A percentile compares a stretch with the other conserved stretches of the same genome.
phyloP scores from a whole-genome alignment of 2,113 vertebrate species.

The Oryzias javanicus region DNA sequence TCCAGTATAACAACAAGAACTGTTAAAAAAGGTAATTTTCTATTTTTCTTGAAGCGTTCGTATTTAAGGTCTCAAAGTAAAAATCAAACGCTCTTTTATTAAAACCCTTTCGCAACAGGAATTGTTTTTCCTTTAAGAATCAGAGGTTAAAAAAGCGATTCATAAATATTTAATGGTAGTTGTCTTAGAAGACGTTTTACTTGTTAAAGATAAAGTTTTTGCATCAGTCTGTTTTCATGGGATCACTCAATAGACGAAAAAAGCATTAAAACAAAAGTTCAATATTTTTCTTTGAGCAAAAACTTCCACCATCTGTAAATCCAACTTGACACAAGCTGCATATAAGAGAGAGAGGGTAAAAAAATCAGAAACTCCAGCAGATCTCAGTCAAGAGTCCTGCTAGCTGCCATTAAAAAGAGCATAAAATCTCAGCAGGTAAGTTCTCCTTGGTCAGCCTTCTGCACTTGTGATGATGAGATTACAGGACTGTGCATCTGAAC shows the following conservation, averaged over 20 bases:
- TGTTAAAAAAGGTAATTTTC: too few relatives aligned
- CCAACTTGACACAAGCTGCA: neutral
- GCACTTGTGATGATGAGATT: constrained; percentile 17
- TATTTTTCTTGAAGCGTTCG: too few relatives aligned
- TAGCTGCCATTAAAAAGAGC: constrained; percentile 10
- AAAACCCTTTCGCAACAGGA: too few relatives aligned
- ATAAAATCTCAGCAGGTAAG: constrained; percentile 19
- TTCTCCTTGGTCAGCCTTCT: constrained; percentile 20
- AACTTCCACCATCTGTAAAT: neutral
- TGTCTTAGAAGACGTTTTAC: too few relatives aligned
- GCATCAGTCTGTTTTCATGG: neutral
- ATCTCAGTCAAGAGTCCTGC: neutral
- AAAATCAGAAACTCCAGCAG: constrained; percentile 7
- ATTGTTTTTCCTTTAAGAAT: too few relatives aligned
- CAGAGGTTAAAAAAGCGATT: too few relatives aligned
- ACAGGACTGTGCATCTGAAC: constrained; percentile 37
- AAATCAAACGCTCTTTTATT: too few relatives aligned
- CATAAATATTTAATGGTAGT: too few relatives aligned
- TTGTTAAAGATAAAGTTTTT: neutral
- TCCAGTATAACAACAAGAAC: too few relatives aligned
- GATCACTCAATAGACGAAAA: too few relatives aligned
- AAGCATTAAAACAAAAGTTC: neutral
- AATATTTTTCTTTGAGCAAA: neutral
- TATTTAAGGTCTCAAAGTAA: too few relatives aligned
- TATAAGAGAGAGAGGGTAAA: neutral